Evolutionary conservation across 2,113 vertebrate species (phyloP).

Genomic region (Acrocephalus arundinaceus): DNA sequence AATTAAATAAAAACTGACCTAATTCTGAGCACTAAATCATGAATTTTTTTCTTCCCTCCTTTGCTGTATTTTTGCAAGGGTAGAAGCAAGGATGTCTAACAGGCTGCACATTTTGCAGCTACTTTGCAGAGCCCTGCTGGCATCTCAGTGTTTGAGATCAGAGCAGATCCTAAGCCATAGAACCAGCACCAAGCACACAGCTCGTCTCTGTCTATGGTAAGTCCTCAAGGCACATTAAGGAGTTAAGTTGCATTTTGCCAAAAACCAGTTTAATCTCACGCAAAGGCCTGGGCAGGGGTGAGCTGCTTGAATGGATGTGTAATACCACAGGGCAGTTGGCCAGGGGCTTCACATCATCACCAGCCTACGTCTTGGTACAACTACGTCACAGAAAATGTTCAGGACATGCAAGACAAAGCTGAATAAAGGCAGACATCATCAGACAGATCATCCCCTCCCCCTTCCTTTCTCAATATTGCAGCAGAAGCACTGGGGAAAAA

Average conservation of each 20-base stretch:
- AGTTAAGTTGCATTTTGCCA: background rate
- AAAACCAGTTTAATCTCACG: background rate
- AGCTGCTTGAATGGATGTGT: background rate
- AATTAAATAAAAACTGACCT: constrained; percentile 21
- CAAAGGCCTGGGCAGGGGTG: background rate
- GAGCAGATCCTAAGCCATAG: background rate
- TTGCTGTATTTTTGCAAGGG: background rate
- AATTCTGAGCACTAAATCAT: background rate
- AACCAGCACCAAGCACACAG: background rate
- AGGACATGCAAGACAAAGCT: background rate
- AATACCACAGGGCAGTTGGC: background rate
- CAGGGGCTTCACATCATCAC: background rate
- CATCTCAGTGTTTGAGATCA: background rate
- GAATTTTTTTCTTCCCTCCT: background rate
- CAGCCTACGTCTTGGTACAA: background rate
- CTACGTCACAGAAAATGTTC: background rate
- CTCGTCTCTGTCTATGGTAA: background rate
- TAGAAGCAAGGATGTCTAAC: background rate
- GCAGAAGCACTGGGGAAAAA: background rate
- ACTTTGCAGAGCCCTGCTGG: background rate
- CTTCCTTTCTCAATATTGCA: background rate
- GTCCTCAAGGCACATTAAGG: background rate
- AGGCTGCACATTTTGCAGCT: background rate
- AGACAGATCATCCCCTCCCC: background rate
- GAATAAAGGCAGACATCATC: background rate